A percentile compares a stretch with the other conserved stretches of the same genome.
These are phyloP conservation scores for Brachirus orientalis DNA, from an alignment of 2,113 vertebrate species.

Conservation along the genomic window DNA sequence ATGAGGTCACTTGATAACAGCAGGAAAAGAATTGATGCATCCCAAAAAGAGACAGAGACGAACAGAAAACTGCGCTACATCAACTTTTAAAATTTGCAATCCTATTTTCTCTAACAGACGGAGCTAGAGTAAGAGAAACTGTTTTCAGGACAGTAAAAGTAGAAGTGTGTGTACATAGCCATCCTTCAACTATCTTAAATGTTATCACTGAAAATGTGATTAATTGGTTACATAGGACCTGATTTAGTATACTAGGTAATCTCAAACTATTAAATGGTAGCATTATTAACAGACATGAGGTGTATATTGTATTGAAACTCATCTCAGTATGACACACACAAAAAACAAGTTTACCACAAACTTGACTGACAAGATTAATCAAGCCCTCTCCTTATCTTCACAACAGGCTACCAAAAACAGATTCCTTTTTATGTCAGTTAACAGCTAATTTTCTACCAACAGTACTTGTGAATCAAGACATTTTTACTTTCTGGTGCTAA, in stretches of 20 bases:
- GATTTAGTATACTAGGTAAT: too few relatives aligned
- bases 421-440: background rate
- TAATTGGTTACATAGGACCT: background rate
- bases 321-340: background rate
- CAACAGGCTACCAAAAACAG: too few relatives aligned
- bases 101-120: too few relatives aligned
- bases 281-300: background rate
- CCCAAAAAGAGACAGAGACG: background rate
- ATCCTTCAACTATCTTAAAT: background rate
- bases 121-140: too few relatives aligned
- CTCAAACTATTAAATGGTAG: background rate
- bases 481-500: background rate
- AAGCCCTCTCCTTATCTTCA: background rate
- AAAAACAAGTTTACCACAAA: background rate
- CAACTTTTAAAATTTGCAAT: background rate
- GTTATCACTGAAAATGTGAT: background rate
- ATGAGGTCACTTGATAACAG: constrained; percentile 61
- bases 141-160: too few relatives aligned
- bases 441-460: background rate
- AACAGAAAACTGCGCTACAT: background rate
- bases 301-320: background rate
- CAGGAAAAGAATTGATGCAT: constrained; percentile 14
- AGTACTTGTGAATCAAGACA: background rate
- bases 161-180: too few relatives aligned
- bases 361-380: too few relatives aligned